Evolutionary conservation across 2,888 invertebrate species (phyloP), one percentile per base, ranked within the genome.

Genomic region (Erebia palarica): DNA sequence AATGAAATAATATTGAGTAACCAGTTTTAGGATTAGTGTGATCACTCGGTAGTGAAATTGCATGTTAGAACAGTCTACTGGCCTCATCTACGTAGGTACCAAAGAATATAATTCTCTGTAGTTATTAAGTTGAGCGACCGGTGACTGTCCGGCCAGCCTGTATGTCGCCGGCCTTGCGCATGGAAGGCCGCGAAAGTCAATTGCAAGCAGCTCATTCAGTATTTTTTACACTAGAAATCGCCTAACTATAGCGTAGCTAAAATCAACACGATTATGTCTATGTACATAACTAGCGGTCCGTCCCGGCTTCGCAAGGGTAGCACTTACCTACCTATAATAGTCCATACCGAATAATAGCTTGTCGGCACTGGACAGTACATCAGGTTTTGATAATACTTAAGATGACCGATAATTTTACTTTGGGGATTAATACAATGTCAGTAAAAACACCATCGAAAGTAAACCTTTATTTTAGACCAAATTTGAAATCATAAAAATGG

Each of bases 131-230:
- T 77, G 76, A 77, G 77, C 76, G 81, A 79, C 79, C 78, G 73
- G 67, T 10, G 68, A 27, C 55, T 61, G 65, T 60, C 65, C 53
- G 76, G 78, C 84, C 77, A 88, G 90, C 83, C 90, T 80, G 83
- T 82, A 78, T 84, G 89, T 86, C 88, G 89, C 87, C 90, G 89
- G 85, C 91, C 91, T 91, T 91, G 89, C 78, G 75, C 49, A 44
- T 77, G 81, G 87, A 89, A 90, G 90, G 90, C 85, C 75, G 75
- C 75, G 75, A 77, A 78, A 77, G 75, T 74, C 70, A 70, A 65
- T 70, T 70, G 42, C 59, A 71, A 60, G 59, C 64, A 65, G 57
- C 65, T 71, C 65, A 70, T 74, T 71, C 73, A 76, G 68, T 58
- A 73, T 70, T 71, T 61, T 61, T 68, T 51, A 51, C 11, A 36